phyloP scores from a whole-genome alignment of 2,888 invertebrate species.

The Cephus nigrinus region DNA sequence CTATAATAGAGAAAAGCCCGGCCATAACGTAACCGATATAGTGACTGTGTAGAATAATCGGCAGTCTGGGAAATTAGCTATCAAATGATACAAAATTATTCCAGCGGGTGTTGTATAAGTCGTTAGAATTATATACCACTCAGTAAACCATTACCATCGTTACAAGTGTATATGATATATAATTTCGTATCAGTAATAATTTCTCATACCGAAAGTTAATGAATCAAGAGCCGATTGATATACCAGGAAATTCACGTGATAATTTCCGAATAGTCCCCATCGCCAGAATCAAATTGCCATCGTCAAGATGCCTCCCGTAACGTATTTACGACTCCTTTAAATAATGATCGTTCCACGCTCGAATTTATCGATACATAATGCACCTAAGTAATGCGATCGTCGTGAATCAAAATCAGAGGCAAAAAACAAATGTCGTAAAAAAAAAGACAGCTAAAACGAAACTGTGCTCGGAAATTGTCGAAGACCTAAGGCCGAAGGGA shows the following conservation, averaged over 20 bases:
- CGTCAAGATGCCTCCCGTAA: constrained; percentile 11
- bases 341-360: constrained; percentile 40
- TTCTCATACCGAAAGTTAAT: not conserved
- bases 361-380: constrained; percentile 52
- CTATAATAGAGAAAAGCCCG: not conserved
- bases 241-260: not conserved
- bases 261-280: not conserved
- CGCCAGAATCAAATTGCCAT: not conserved
- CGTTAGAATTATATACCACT: not conserved
- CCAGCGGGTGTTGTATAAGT: constrained; percentile 20
- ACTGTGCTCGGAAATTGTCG: not conserved
- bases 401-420: constrained; percentile 45
- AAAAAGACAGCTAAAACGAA: not conserved
- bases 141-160: not conserved
- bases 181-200: not conserved
- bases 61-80: constrained; percentile 36
- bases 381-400: constrained; percentile 45
- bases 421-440: not conserved
- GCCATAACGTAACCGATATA: constrained; percentile 20
- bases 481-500: not conserved
- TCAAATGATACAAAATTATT: constrained; percentile 36
- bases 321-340: constrained; percentile 38
- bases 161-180: not conserved
- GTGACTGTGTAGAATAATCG: constrained; percentile 15
- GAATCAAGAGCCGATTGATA: not conserved